Base-by-base conservation (phyloP, 2,888 invertebrate genomes). In the Napeogenes inachia region DNA sequence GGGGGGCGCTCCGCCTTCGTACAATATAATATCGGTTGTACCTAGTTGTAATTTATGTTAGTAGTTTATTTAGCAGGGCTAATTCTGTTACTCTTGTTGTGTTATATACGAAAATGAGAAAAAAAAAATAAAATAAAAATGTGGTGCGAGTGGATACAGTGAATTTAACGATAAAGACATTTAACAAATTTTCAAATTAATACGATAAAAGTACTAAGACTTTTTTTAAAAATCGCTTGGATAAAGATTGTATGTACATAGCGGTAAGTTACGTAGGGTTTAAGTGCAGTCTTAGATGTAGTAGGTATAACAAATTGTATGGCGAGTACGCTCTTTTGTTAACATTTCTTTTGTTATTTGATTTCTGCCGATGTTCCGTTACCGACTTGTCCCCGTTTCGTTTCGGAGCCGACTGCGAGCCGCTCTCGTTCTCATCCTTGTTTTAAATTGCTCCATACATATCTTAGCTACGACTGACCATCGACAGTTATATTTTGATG, bases 141-240 rank as follows among this genome's bases (percentile, higher is more conserved):
- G 85, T 85, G 88, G 87, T 86, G 89, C 84, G 86, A 86, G 87
- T 87, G 89, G 81, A 81, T 81, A 78, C 84, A 82, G 87, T 87
- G 89, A 82, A 81, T 79, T 80, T 81, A 84, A 83, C 78, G 79
- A 83, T 84, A 84, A 84, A 87, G 90, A 90, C 89, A 85, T 87
- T 90, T 90, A 89, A 90, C 89, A 89, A 90, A 89, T 89, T 89
- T 87, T 88, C 85, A 87, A 88, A 88, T 89, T 84, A 85, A 89
- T 87, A 87, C 75, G 81, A 84, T 84, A 83, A 85, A 87, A 86
- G 83, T 89, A 89, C 86, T 89, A 88, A 88, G 87, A 89, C 86
- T 87, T 89, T 89, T 86, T 87, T 85, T 69, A 77, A 78, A 84
- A 87, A 70, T 89, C 81, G 89, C 89, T 89, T 88, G 81, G 78